Base-by-base conservation (phyloP, 2,113 vertebrate species). In the Corydoras maculifer region DNA sequence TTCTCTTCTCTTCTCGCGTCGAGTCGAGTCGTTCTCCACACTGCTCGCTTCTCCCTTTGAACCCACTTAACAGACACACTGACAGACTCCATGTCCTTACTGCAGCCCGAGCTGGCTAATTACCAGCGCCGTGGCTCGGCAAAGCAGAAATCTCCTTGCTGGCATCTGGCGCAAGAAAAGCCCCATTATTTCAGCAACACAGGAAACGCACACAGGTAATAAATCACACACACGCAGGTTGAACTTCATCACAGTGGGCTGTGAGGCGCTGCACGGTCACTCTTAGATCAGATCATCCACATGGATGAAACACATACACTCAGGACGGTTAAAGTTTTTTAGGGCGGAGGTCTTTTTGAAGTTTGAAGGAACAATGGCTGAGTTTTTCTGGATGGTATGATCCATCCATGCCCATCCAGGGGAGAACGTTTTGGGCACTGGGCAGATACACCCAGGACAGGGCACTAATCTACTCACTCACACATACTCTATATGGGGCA, bases 21-120 rank as follows among this genome's bases (percentile, higher is more conserved):
- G 66, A 53, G 11, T 53, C 25, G 14, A 58, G 71, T 71, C 78
- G 66, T 55, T 65, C 53, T 70, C 58, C 48, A 18, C 54, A 78
- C 82, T 78, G 77, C 78, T 76, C 60, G 51, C 43, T 76, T 76
- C 32, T 75, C 76, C 70, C 79, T 84, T 75, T 80, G 76, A 85
- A 86, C 77, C 83, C 78, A 80, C 54, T 81, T 75, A 80, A 79
- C 74, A 76, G 55, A 66, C 31, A 59, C 74, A 81, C 78, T 70
- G 77, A 81, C 74, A 74, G 73, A 75, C 78, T 63, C 70, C 11
- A 14, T 64, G 67, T 75, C 58, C 13, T 78, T 70, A 74, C 65
- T 55, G 9, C 54, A 43, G 65, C 60, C 72, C 25, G 10, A 64
- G 55, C 62, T 80, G 72, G 63, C 70, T 79, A 73, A 77, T 79